Conservation (phyloP, 2,113 vertebrate species). For the Scophthalmus maximus region DNA sequence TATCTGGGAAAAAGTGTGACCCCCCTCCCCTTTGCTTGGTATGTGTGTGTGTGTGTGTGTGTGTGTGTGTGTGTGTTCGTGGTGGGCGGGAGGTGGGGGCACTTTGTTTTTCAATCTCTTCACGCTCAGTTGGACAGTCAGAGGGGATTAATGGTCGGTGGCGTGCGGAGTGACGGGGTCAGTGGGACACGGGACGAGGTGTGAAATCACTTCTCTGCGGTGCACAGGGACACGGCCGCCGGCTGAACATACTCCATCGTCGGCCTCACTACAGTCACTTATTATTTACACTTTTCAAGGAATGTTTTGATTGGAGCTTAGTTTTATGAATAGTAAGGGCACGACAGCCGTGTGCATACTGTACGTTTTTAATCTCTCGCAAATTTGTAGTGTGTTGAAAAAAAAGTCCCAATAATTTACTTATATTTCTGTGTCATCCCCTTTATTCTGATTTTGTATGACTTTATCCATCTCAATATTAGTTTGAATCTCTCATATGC, state of each 20-base stretch:
- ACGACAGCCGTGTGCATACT: neutral
- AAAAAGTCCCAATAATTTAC: no score
- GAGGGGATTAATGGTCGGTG: conserved; percentile 60
- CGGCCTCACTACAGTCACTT: neutral
- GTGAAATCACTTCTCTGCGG: conserved; percentile 59
- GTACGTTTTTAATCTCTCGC: neutral
- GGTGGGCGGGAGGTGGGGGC: conserved; percentile 13
- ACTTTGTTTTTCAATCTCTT: conserved; percentile 57
- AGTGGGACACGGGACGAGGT: conserved; percentile 55
- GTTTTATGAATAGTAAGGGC: neutral
- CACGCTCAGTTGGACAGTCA: conserved; percentile 63
- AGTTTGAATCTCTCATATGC: no score
- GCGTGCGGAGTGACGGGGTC: conserved; percentile 51
- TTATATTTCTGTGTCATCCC: no score
- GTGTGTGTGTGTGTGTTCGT: neutral
- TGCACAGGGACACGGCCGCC: conserved; percentile 21
- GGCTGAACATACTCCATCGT: neutral
- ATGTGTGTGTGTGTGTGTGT: conserved; percentile 1
- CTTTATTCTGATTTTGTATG: no score
- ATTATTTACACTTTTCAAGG: neutral
- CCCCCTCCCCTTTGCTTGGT: conserved; percentile 3
- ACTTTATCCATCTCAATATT: no score
- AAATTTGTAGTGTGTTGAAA: no score
- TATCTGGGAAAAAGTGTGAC: conserved; percentile 7
- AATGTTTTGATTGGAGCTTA: neutral